Evolutionary conservation across 1,140 invertebrate genomes (phyloP), one percentile per base, ranked within the genome.

Genomic region (Pseudomyrmex cubaensis): DNA sequence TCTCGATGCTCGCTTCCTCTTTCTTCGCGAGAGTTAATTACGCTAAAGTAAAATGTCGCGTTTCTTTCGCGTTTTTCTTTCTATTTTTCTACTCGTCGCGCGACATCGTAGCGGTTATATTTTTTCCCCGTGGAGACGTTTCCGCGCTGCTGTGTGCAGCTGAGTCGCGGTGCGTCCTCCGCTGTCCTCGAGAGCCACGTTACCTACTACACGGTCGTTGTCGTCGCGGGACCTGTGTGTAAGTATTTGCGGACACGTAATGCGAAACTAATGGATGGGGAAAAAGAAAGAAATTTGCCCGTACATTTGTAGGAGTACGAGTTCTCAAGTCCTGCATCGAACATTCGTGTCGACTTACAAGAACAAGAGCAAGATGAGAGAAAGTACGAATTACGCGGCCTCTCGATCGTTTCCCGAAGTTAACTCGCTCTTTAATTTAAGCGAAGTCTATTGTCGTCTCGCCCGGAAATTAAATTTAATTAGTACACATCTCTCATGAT

Each of bases 21-120:
- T 78, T 17, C 54, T 70, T 80, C 66, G 44, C 20, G 12, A 10
- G 20, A 80, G 66, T 80, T 80, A 80, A 80, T 80, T 80, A 80
- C 76, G 20, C 54, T 44, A 50, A 72, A 72, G 76, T 80, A 59
- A 80, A 80, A 80, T 9, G 54, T 80, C n/a, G 20, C 22, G 12
- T 35, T 35, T 35, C 35, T 35, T 7, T 35, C 44, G 15, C 52
- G 20, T 22, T 9, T 72, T 80, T 80, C 66, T 72, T 50, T 35
- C 35, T 56, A 13, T 20, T 56, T 72, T 70, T 54, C 25, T 25
- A 13, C 25, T 5, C 13, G n/a, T 8, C 13, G 35, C 15, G 15
- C 17, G n/a, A 17, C 54, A 35, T 35, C 66, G 44, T 56, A 4
- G 12, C 35, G 17, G 20, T 80, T 70, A 72, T 61, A 80, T 54